Evolutionary conservation across 92 coral and sea anemone genomes (phyloP).

Genomic region (Siderastrea siderea): DNA sequence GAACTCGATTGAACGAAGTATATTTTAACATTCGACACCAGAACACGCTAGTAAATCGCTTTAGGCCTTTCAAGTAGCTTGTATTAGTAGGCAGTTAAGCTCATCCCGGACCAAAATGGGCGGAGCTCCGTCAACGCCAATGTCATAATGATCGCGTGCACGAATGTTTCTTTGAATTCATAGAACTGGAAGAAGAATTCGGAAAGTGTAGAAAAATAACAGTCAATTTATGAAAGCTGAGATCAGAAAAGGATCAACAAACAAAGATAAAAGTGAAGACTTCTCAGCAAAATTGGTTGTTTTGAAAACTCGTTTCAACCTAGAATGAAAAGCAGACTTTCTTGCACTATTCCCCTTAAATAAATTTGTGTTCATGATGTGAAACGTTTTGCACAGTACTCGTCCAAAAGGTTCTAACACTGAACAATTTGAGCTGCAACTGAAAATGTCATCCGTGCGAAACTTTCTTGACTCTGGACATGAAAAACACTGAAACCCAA

Average conservation of each 20-base stretch:
- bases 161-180: background rate
- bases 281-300: background rate
- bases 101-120: background rate
- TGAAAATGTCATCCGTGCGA: too few relatives aligned
- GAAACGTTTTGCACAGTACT: background rate
- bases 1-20: background rate
- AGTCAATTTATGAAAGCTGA: background rate
- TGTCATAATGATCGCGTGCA: conserved; percentile 21
- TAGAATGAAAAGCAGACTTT: background rate
- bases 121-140: conserved; percentile 38
- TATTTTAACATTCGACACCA: background rate
- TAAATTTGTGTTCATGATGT: background rate
- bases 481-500: too few relatives aligned
- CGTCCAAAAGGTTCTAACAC: background rate
- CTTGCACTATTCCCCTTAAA: background rate
- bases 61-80: background rate
- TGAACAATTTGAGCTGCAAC: too few relatives aligned
- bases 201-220: conserved; percentile 6
- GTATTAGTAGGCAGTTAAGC: background rate
- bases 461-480: too few relatives aligned
- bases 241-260: conserved; percentile 7
- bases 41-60: background rate
- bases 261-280: background rate
- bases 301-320: background rate
- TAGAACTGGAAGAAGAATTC: background rate